Evolutionary conservation across 2,888 invertebrate species (phyloP), one percentile per base, ranked within the genome.

Genomic region (Kryphioiulus occultus): DNA sequence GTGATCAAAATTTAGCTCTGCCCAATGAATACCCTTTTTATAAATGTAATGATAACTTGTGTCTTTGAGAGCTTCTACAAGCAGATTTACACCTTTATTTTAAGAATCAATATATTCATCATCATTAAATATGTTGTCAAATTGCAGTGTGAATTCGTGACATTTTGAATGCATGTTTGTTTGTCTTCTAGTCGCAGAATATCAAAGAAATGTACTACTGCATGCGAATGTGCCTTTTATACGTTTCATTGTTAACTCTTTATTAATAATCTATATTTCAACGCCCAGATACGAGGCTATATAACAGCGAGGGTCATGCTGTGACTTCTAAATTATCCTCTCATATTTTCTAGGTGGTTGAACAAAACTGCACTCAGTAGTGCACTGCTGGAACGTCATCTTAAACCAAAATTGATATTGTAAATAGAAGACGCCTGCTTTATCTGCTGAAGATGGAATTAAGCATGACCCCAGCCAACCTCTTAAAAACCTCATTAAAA

Each of bases 261-360:
- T 68, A 68, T 68, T 68, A 68, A 68, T 68, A 68, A 68, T 68
- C 68, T 68, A 68, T 68, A 68, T 68, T 68, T 68, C 68, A 10
- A 26, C 68, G 68, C 68, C 68, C 68, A 68, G 68, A 9, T 68
- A 26, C 68, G 68, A 68, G 68, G 68, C 68, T n/a, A n/a, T 68
- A 68, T 7, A 26, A 26, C 26, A 26, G 22, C 68, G 26, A 22
- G 68, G 68, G 68, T 68, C 68, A 68, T 68, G 68, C 68, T 26
- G 68, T 26, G 68, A 68, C 68, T 68, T 68, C 68, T 68, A 68
- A 68, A 68, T 68, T 68, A 68, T 68, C 68, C 22, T 68, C 68
- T 68, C 26, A 26, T 68, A 26, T 68, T 68, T 68, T 68, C 22
- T 68, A 26, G 68, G 68, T 68, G 68, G 68, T 26, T 68, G 68